These are phyloP conservation scores for Neostethus bicornis DNA, from an alignment of 2,797 vertebrate species.

Conservation along the genomic window DNA sequence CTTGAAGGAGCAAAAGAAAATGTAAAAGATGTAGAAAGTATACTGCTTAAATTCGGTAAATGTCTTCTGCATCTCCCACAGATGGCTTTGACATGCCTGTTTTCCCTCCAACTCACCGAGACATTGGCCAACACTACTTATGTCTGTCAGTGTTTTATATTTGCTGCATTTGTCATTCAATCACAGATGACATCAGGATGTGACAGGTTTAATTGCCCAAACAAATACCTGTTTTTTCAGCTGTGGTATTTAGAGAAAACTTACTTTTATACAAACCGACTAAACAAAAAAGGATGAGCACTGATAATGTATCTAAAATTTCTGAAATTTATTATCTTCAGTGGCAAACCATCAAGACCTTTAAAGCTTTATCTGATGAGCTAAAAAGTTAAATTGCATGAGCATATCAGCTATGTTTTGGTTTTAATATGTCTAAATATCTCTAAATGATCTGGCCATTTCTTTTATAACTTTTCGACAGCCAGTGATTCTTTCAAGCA, in stretches of 20 bases:
- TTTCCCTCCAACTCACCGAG: constrained; percentile 22
- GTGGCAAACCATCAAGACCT: no score
- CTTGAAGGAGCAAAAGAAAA: background rate
- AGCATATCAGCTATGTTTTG: no score
- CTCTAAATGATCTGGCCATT: no score
- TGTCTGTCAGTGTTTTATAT: constrained; percentile 44
- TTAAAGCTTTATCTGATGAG: no score
- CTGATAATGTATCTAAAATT: constrained; percentile 4
- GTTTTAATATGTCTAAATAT: no score
- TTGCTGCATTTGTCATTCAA: constrained; percentile 55
- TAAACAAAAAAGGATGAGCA: no score
- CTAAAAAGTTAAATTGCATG: no score
- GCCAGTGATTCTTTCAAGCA: no score
- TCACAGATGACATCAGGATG: constrained; percentile 43
- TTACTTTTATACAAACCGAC: no score
- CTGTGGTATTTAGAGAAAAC: constrained; percentile 20
- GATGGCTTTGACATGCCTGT: constrained; percentile 49
- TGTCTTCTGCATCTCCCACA: constrained; percentile 25
- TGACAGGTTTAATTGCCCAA: constrained; percentile 35
- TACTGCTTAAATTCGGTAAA: constrained; percentile 10
- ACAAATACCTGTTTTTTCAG: constrained; percentile 27
- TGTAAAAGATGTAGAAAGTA: background rate
- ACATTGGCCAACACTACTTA: constrained; percentile 37
- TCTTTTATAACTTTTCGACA: no score
- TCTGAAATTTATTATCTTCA: no score